Base-by-base conservation (phyloP, 1,140 invertebrate genomes). In the Leptinotarsa defecta region DNA sequence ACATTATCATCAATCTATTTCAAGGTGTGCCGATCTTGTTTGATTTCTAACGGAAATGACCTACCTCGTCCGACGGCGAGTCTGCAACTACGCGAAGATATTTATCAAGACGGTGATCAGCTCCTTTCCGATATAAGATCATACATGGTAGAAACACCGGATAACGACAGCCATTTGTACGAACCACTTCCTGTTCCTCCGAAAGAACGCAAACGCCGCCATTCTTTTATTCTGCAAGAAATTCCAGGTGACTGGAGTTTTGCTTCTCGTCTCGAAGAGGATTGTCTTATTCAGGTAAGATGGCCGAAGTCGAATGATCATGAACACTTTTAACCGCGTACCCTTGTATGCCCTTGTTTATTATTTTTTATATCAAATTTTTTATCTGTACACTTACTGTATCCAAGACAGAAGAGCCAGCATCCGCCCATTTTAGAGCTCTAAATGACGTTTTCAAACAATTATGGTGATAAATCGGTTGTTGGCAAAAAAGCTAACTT, bases 81-180 rank as follows among this genome's bases (percentile, higher is more conserved):
- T 81, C 61, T 79, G 82, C 71, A 81, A 52, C 68, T 85, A n/a
- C 79, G 83, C 17, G 83, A 85, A 71, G 84, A 85, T 68, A 79
- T 82, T 43, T 79, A 75, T 22, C 77, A 81, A 57, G 84, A 85
- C 57, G 83, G 82, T 13, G 84, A 85, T 74, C 80, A 82, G 57
- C 75, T 85, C 17, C 74, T 84, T 3, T 83, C 83, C 2, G 83
- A 84, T 74, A 52, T 85, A 11, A 81, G 81, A 49, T 71, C 76
- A 6, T 82, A 83, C 74, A 81, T 83, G 78, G 79, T 83, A 75
- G 80, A 83, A 71, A 65, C 81, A 15, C 80, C 80, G 1, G 24
- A 71, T 17, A 71, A 65, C 48, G 82, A 82, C 72, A 48, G 76
- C 13, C 74, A 71, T 17, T 82, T 68, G 70, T 76, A 82, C 62